Base-by-base conservation (phyloP, 2,888 invertebrate species). In the Drepana falcataria region DNA sequence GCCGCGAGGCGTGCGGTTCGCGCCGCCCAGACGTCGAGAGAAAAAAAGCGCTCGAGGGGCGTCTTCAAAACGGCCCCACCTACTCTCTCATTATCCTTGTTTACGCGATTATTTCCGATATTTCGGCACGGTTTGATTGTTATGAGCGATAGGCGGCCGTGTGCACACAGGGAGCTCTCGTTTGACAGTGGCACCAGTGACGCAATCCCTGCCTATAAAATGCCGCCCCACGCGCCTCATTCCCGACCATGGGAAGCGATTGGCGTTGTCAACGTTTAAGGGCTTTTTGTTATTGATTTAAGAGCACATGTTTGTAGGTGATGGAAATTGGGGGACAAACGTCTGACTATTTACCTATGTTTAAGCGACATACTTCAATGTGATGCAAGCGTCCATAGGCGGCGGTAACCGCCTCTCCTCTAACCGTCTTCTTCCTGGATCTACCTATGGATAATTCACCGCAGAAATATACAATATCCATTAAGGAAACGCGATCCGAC, bases 11-110 rank as follows among this genome's bases (percentile, higher is more conserved):
- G 87, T 85, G 82, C 79, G 78, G 81, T 73, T 77, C 67, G 85
- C 83, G 76, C 87, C 88, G 87, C 89, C 89, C 88, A 88, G 85
- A 83, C 82, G 77, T 68, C 74, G 80, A 77, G 79, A 72, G 68
- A 81, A 86, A 86, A 85, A 89, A 88, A 85, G 79, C 49, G 49
- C 75, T 80, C 79, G 81, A 81, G 87, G 89, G 89, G 89, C 87
- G 88, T 87, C 79, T 78, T 81, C 79, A 63, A 60, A 59, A 68
- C 73, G 79, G 81, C 88, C 83, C 87, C 90, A 87, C 89, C 90
- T 88, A 87, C 90, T 87, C 73, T 75, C 78, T 86, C 80, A 87
- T 88, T 87, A 88, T 86, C 84, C 86, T 87, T 82, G 80, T 87
- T 85, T 86, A 85, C 87, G 83, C 85, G 85, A 86, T 85, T 81